Conservation (phyloP, 2,113 vertebrate genomes). For the Octodon degus region DNA sequence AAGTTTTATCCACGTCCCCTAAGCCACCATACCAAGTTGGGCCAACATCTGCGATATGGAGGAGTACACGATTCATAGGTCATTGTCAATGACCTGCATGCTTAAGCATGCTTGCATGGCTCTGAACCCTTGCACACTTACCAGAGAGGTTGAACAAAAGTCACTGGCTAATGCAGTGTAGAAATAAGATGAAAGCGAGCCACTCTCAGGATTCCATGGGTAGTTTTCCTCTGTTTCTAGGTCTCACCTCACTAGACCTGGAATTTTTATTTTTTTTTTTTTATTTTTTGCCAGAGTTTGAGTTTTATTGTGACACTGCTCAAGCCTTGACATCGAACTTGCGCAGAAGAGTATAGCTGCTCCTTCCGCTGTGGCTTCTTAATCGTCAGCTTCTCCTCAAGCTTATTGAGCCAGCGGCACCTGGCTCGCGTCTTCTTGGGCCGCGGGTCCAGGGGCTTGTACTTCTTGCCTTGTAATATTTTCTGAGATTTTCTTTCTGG, state of each 20-base stretch:
- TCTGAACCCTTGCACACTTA: not conserved
- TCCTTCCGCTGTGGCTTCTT: too few relatives aligned
- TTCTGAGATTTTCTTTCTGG: too few relatives aligned
- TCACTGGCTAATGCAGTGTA: not conserved
- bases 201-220: not conserved
- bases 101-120: not conserved
- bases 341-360: too few relatives aligned
- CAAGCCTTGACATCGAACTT: too few relatives aligned
- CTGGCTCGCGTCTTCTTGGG: too few relatives aligned
- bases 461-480: too few relatives aligned
- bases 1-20: not conserved
- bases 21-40: not conserved
- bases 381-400: too few relatives aligned
- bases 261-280: not conserved
- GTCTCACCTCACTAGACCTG: not conserved
- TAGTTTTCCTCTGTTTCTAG: slow-evolving; percentile 8
- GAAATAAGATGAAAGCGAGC: slow-evolving; percentile 18
- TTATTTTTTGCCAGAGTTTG: too few relatives aligned
- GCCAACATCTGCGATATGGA: not conserved
- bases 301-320: too few relatives aligned
- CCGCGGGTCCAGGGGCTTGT: too few relatives aligned
- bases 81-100: not conserved
- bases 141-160: not conserved
- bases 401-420: too few relatives aligned
- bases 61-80: not conserved